Percentiles rank a stretch among this genome's conserved stretches.
These are phyloP conservation scores for Sepiola atlantica DNA, from an alignment of 2,888 invertebrate genomes.

Conservation along the genomic window DNA sequence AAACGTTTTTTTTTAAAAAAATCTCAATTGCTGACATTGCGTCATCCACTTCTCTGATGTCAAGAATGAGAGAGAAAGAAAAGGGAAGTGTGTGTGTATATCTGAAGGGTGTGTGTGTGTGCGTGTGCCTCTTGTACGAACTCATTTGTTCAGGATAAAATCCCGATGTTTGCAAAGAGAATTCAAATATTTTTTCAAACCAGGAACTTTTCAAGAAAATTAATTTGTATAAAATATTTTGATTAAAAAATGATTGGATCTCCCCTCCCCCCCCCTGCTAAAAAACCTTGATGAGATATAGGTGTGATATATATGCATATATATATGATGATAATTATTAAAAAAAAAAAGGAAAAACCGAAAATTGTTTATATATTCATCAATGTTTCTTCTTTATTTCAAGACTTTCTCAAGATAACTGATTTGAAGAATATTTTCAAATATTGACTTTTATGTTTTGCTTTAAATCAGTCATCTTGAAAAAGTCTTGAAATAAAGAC, in stretches of 20 bases:
- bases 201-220: background rate
- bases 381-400: too few relatives aligned
- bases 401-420: too few relatives aligned
- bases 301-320: background rate
- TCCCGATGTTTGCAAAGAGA: background rate
- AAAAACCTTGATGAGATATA: background rate
- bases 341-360: too few relatives aligned
- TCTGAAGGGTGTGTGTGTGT: background rate
- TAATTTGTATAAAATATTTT: background rate
- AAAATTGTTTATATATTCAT: too few relatives aligned
- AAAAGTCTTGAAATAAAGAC: too few relatives aligned
- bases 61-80: too few relatives aligned
- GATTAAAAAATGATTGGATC: background rate
- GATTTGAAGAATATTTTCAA: too few relatives aligned
- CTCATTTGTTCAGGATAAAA: background rate
- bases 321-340: too few relatives aligned
- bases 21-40: background rate
- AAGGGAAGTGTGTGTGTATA: too few relatives aligned
- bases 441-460: too few relatives aligned
- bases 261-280: accelerated
- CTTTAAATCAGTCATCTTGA: too few relatives aligned
- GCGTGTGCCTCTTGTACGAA: background rate
- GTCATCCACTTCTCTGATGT: too few relatives aligned
- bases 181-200: background rate
- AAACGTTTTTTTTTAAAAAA: background rate